Percentiles rank a stretch among this genome's conserved stretches.
These are phyloP conservation scores for Scleropages formosus DNA, from an alignment of 2,797 vertebrate genomes.

Conservation along the genomic window DNA sequence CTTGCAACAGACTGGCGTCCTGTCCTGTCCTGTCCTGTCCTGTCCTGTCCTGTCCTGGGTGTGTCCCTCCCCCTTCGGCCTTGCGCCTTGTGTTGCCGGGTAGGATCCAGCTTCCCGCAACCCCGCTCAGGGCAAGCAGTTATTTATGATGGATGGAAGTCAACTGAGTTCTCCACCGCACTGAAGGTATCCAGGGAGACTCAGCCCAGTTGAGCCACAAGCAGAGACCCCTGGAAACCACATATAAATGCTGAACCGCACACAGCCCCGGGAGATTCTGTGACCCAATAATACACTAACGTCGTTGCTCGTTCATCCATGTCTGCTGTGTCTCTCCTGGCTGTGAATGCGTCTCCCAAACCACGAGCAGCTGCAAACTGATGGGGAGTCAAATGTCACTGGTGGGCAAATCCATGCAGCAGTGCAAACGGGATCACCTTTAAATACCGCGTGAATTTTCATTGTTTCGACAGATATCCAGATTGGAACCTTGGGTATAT, in stretches of 20 bases:
- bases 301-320: background rate
- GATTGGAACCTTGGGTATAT: background rate
- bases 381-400: background rate
- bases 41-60: too few relatives aligned
- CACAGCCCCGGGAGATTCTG: background rate
- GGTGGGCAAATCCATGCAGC: slow-evolving; percentile 8
- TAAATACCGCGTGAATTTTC: too few relatives aligned
- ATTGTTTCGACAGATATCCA: background rate
- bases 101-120: too few relatives aligned
- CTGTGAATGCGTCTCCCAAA: slow-evolving; percentile 1
- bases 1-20: too few relatives aligned
- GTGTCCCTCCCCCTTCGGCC: too few relatives aligned
- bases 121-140: too few relatives aligned
- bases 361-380: background rate
- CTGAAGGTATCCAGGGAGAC: slow-evolving; percentile 5
- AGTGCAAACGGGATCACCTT: too few relatives aligned
- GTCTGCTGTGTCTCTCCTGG: background rate
- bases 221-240: background rate
- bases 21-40: too few relatives aligned
- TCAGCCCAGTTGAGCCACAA: background rate
- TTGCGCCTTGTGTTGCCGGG: too few relatives aligned
- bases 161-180: too few relatives aligned
- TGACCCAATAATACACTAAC: slow-evolving; percentile 22
- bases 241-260: slow-evolving; percentile 12
- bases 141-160: too few relatives aligned